Percentiles rank a stretch among this genome's conserved stretches.
Evolutionary conservation across 2,797 vertebrate species (phyloP).

Genomic region (Pseudomugil gertrudae): DNA sequence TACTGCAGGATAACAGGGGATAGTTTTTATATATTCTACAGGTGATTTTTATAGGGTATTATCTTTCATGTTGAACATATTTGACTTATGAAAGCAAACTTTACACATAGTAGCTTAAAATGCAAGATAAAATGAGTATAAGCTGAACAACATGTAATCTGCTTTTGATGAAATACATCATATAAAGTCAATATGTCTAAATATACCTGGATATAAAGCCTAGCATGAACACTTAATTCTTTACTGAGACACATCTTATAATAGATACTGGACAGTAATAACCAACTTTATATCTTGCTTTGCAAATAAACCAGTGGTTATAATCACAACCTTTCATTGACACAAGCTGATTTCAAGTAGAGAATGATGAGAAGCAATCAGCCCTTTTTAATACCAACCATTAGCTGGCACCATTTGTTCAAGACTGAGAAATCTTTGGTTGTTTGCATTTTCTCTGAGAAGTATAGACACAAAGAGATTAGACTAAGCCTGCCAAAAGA

Average conservation of each 20-base stretch:
- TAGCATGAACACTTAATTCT: background rate
- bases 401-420: background rate
- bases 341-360: background rate
- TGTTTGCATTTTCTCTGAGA: background rate
- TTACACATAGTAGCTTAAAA: background rate
- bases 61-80: conserved; percentile 1
- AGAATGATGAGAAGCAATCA: background rate
- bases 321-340: too few species aligned
- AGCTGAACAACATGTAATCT: background rate
- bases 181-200: conserved; percentile 1
- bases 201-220: background rate
- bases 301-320: too few species aligned
- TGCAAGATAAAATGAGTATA: background rate
- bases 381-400: background rate
- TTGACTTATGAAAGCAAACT: background rate
- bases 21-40: conserved; percentile 35
- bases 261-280: background rate
- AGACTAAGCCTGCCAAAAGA: background rate
- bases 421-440: background rate
- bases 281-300: too few species aligned
- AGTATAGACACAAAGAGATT: background rate
- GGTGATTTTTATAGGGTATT: conserved; percentile 21
- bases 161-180: background rate
- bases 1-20: conserved; percentile 30
- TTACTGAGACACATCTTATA: background rate